Evolutionary conservation across 2,113 vertebrate species (phyloP).

Genomic region (Recurvirostra avosetta): DNA sequence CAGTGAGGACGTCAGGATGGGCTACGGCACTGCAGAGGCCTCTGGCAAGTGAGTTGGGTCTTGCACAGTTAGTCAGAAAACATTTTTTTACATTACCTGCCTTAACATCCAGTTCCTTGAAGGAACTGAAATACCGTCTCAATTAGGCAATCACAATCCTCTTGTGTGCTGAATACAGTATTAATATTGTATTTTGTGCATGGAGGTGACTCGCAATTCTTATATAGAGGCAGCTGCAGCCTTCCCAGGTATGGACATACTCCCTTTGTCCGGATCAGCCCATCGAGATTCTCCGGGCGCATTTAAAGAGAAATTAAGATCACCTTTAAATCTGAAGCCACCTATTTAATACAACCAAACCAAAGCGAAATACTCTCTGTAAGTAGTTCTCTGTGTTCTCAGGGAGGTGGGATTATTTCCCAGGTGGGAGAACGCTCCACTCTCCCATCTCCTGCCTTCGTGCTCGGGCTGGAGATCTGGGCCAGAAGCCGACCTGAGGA

Average conservation of each 20-base stretch:
- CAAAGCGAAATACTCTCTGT: too few species aligned
- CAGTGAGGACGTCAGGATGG: background rate
- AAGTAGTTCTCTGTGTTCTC: background rate
- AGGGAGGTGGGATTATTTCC: background rate
- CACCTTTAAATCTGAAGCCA: background rate
- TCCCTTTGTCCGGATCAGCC: background rate
- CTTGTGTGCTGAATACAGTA: background rate
- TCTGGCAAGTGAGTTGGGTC: background rate
- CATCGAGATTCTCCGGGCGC: background rate
- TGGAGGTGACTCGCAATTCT: background rate
- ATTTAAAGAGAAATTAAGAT: background rate
- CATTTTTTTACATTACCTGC: background rate
- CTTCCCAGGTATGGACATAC: accelerated
- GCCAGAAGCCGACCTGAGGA: background rate
- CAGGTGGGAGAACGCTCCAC: background rate
- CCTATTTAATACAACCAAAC: background rate
- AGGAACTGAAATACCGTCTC: too few species aligned
- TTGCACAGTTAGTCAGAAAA: background rate
- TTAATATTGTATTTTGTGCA: background rate
- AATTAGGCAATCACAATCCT: background rate
- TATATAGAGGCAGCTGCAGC: background rate
- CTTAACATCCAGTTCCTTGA: background rate
- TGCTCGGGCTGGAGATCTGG: background rate
- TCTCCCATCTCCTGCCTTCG: background rate
- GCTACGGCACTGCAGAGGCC: accelerated